A percentile compares a stretch with the other conserved stretches of the same genome.
These are phyloP conservation scores for Todus mexicanus DNA, from an alignment of 2,797 vertebrate genomes.

Conservation along the genomic window DNA sequence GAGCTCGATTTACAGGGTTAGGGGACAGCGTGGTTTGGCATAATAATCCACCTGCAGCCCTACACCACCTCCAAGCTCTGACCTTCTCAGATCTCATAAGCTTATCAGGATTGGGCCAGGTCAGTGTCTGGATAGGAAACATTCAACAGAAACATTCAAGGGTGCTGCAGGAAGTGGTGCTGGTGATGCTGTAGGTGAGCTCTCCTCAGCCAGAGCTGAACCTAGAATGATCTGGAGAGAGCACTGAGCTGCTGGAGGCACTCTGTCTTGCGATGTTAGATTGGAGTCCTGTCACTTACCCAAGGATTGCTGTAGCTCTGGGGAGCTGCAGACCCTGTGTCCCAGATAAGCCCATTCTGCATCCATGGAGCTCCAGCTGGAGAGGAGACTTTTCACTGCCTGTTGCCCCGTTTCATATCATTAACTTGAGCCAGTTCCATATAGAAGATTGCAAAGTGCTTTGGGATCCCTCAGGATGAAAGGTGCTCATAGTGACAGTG, in stretches of 20 bases:
- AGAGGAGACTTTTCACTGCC: slow-evolving; percentile 43
- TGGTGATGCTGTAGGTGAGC: slow-evolving; percentile 53
- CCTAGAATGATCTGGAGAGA: slow-evolving; percentile 3
- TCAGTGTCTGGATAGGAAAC: slow-evolving; percentile 62
- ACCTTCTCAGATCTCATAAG: slow-evolving; percentile 60
- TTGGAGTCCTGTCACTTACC: neutral
- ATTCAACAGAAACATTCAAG: slow-evolving; percentile 48
- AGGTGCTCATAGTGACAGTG: neutral
- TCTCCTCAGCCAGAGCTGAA: slow-evolving; percentile 52
- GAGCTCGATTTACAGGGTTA: slow-evolving; percentile 61
- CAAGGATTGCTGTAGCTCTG: neutral
- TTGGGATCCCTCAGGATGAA: slow-evolving; percentile 55
- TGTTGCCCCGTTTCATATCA: slow-evolving; percentile 27
- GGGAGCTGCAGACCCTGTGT: slow-evolving; percentile 4
- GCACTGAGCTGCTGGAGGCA: slow-evolving; percentile 19
- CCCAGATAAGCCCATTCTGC: slow-evolving; percentile 15
- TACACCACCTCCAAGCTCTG: slow-evolving; percentile 53
- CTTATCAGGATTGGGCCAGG: slow-evolving; percentile 62
- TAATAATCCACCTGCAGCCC: slow-evolving; percentile 63
- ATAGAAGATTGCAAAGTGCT: slow-evolving; percentile 59
- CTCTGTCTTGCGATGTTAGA: neutral
- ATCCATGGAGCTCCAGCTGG: slow-evolving; percentile 37
- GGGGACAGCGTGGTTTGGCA: slow-evolving; percentile 60
- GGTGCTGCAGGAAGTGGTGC: slow-evolving; percentile 53
- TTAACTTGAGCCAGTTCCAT: slow-evolving; percentile 13